Base-by-base conservation (phyloP, 2,888 invertebrate genomes). In the Azorinus chamasolen region DNA sequence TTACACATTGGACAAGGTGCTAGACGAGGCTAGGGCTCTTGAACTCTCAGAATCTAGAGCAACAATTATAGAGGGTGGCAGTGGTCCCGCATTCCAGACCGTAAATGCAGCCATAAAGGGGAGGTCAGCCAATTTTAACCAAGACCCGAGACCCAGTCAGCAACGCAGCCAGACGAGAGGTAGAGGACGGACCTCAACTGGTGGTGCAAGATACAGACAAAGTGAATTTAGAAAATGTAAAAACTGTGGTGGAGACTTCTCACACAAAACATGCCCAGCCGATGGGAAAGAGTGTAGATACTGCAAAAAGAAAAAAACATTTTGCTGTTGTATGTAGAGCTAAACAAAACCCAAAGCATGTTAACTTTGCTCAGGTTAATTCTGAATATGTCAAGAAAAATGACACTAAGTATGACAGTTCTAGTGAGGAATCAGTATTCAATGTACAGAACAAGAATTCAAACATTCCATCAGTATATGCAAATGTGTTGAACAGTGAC, bases 11-110 rank as follows among this genome's bases (percentile, higher is more conserved):
- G n/a, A 65, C 1, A 58, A 72, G n/a, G 37, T 72, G 0, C 3
- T 65, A 1, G 48, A 61, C 0, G 54, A 69, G 24, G 58, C 68
- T 4, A 32, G 74, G 8, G 62, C 73, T 1, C 39, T 73, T 1
- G 73, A 74, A 50, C 32, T 74, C 0, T 68, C 73, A 10, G 73
- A 74, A 55, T 20, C 25, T 0, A 51, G 66, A 24, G 62, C 73
- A 18, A 20, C 55, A 5, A 62, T 43, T 20, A 73, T 73, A 27
- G 73, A 65, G 43, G 24, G 14, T 16, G 39, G 39, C 1, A n/a
- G 10, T 43, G 18, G 24, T 22, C n/a, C n/a, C n/a, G n/a, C n/a
- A n/a, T n/a, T n/a, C n/a, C n/a, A n/a, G n/a, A n/a, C 1, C 16
- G 12, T n/a, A 22, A 8, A 22, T 45, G 14, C n/a, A n/a, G n/a